These are phyloP conservation scores for Therioaphis trifolii DNA, from an alignment of 2,888 invertebrate genomes.

Conservation along the genomic window DNA sequence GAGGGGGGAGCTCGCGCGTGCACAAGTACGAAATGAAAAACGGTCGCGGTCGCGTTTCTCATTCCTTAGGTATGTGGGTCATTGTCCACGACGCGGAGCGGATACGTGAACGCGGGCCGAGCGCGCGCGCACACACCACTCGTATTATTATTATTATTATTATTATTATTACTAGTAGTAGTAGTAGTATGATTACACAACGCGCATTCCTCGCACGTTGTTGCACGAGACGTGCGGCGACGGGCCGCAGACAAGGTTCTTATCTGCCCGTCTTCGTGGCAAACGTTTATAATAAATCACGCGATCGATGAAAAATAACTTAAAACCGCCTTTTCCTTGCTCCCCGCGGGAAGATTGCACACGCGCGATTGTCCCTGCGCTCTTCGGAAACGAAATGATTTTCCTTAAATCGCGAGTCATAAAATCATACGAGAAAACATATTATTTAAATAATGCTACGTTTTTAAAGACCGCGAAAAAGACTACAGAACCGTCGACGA, in stretches of 20 bases:
- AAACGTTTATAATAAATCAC: neutral
- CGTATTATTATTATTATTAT: slow-evolving; percentile 32
- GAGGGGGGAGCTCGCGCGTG: too few relatives aligned
- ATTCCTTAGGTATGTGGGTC: slow-evolving; percentile 57
- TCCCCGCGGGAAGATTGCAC: neutral
- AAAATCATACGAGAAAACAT: too few relatives aligned
- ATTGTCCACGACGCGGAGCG: slow-evolving; percentile 43
- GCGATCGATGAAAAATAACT: neutral
- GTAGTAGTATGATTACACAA: slow-evolving; percentile 34
- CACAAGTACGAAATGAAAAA: slow-evolving; percentile 8
- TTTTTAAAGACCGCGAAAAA: too few relatives aligned
- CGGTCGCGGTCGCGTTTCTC: slow-evolving; percentile 27
- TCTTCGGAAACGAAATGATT: too few relatives aligned
- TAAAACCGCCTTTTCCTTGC: neutral
- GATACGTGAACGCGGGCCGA: neutral
- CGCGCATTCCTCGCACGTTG: slow-evolving; percentile 48
- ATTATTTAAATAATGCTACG: too few relatives aligned
- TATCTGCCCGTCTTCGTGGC: neutral
- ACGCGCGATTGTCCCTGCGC: neutral
- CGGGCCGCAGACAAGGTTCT: neutral
- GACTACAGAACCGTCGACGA: too few relatives aligned
- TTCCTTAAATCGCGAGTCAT: too few relatives aligned
- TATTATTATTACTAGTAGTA: neutral
- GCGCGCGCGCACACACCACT: slow-evolving; percentile 14
- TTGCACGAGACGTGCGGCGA: slow-evolving; percentile 17